These are phyloP conservation scores for Cottus gobio DNA, from an alignment of 2,113 vertebrate genomes.

Conservation along the genomic window DNA sequence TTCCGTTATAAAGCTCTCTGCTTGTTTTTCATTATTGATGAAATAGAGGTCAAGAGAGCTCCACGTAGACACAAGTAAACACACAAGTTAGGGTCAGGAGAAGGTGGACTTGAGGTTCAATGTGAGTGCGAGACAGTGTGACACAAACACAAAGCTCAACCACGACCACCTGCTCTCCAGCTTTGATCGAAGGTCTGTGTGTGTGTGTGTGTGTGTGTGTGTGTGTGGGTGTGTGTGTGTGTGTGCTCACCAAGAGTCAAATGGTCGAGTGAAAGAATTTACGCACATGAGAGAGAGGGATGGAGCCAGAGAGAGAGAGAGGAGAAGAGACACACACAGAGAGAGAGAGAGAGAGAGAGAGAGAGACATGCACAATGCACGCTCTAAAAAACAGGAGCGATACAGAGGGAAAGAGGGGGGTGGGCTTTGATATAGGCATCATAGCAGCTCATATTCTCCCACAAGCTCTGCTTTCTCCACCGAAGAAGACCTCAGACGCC, in stretches of 20 bases:
- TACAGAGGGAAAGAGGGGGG: constrained; percentile 38
- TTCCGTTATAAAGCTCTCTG: not conserved
- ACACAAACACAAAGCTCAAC: constrained; percentile 18
- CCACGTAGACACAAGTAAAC: not conserved
- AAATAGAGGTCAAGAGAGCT: not conserved
- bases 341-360: constrained; percentile 8
- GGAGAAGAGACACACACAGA: too few species aligned
- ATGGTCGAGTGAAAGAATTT: constrained; percentile 63
- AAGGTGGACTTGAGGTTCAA: constrained; percentile 48
- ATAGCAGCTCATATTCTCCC: constrained; percentile 66
- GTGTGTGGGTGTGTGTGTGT: not conserved
- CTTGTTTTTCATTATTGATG: constrained; percentile 30
- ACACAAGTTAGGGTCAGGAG: constrained; percentile 25
- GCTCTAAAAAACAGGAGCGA: constrained; percentile 29
- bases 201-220: not conserved
- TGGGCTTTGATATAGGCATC: constrained; percentile 62
- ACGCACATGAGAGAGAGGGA: constrained; percentile 31
- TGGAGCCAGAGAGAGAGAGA: constrained; percentile 4
- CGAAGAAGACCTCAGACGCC: constrained; percentile 38
- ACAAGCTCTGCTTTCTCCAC: constrained; percentile 56
- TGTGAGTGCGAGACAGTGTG: not conserved
- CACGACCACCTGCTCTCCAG: constrained; percentile 49
- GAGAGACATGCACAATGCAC: too few species aligned
- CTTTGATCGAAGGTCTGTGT: constrained; percentile 29
- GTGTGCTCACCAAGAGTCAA: constrained; percentile 9